Percentiles rank a stretch among this genome's conserved stretches.
phyloP scores from a whole-genome alignment of 64 coral and sea anemone genomes.

The Pocillopora verrucosa region DNA sequence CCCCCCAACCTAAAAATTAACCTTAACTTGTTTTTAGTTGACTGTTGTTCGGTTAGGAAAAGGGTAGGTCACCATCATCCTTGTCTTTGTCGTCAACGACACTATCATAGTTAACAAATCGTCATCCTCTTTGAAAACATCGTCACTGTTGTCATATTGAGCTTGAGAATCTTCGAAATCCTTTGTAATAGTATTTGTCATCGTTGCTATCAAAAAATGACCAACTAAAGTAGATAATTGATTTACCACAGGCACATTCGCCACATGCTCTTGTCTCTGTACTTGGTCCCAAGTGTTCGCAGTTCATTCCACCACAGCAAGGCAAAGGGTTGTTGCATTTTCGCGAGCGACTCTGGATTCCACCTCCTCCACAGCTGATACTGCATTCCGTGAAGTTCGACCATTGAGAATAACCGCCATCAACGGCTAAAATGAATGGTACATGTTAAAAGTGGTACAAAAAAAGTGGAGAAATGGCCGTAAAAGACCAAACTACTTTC shows the following conservation, averaged over 20 bases:
- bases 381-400: slow-evolving; percentile 10
- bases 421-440: not conserved
- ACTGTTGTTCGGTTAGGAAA: no score
- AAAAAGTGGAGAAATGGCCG: not conserved
- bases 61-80: no score
- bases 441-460: not conserved
- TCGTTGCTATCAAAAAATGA: not conserved
- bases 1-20: no score
- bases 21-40: no score
- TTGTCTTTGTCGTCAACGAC: no score
- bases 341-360: not conserved
- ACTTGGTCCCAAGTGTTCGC: slow-evolving; percentile 1
- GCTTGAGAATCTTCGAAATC: no score
- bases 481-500: no score
- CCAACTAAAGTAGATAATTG: not conserved
- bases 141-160: no score
- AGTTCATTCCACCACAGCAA: slow-evolving; percentile 25
- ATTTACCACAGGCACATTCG: slow-evolving; percentile 1
- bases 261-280: not conserved
- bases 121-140: no score
- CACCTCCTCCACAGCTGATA: slow-evolving; percentile 6
- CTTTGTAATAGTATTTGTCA: no score
- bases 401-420: slow-evolving; percentile 16
- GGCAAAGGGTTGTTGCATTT: slow-evolving; percentile 10
- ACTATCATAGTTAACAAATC: no score